Evolutionary conservation across 2,888 invertebrate genomes (phyloP), one percentile per base, ranked within the genome.

Genomic region (Craniophora ligustri): DNA sequence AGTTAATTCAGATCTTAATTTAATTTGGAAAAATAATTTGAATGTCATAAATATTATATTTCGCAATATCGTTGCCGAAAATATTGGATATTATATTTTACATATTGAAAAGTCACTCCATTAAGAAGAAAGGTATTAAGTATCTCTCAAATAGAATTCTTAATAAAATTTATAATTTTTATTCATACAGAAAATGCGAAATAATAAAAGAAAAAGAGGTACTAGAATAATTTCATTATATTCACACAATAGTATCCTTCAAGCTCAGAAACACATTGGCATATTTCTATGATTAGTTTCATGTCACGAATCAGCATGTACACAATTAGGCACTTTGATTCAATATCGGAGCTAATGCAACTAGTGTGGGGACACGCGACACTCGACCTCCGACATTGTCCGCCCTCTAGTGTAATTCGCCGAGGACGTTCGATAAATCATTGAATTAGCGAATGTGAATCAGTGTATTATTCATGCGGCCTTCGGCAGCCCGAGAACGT

Each of bases 361-460:
- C 18, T 19, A 41, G 32, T 30, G 21, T 6, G 16, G 21, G n/a
- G 11, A 4, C 23, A 3, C 18, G n/a, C 34, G 16, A 48, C 30
- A 26, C 13, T 3, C 10, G 21, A 44, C 34, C 50, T 19, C 19
- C 5, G 2, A 31, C 59, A 32, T 28, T 61, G 53, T 41, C 42
- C 30, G 46, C 39, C 63, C 64, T 41, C 32, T 13, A 16, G 18
- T 28, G 36, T 55, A 18, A 44, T 41, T 31, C 28, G 15, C 7
- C 11, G 28, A 39, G 46, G 30, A 31, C 26, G 32, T 30, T 57
- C 71, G 50, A 68, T 67, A 71, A 50, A 57, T 57, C 50, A 61
- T 47, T 67, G 71, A 67, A 68, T 71, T 71, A 71, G 47, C 21
- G 23, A 61, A 56, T 57, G 62, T 44, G 65, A 39, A 53, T 54